Base-by-base conservation (phyloP, 2,888 invertebrate species). In the Campoplex capitator region DNA sequence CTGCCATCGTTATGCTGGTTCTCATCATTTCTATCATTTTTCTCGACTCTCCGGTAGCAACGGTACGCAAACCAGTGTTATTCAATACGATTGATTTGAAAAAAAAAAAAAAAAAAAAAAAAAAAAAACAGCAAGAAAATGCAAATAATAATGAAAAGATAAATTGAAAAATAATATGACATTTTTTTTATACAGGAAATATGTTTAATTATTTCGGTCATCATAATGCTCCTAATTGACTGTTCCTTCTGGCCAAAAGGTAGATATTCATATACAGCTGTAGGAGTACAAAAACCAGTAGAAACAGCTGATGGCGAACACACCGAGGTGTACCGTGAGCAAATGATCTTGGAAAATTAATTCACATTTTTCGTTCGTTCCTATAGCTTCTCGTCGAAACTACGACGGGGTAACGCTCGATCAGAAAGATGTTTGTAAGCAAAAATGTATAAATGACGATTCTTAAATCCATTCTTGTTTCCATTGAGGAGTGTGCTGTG, bases 151-250 rank as follows among this genome's bases (percentile, higher is more conserved):
- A 62, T 1, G 32, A 1, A 32, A 32, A n/a, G 32, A 11, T 16
- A 2, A 32, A 32, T 7, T 28, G 16, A 11, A 9, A 4, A 28
- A 62, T 62, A 62, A 32, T 32, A 16, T 16, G 1, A 32, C 9
- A 32, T 32, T 62, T 1, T 62, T 1, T 62, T 62, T 32, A 16
- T 62, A 7, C 45, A 87, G 87, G 85, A 87, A 76, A 71, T 87
- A 18, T 85, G 87, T 45, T 75, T 87, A n/a, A 70, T 85, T 23
- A 0, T 84, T n/a, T 58, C 74, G 28, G 79, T 84, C 11, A 32
- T 87, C n/a, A 62, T 58, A 16, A 87, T 87, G 87, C 82, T 87
- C 23, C 32, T 84, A 38, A 82, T 87, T 16, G 58, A 48, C 82
- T 87, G 84, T 32, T 62, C 62, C 62, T 32, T 62, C 62, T 62